phyloP scores from a whole-genome alignment of 2,113 vertebrate genomes.

The Sinocyclocheilus maitianheensis region DNA sequence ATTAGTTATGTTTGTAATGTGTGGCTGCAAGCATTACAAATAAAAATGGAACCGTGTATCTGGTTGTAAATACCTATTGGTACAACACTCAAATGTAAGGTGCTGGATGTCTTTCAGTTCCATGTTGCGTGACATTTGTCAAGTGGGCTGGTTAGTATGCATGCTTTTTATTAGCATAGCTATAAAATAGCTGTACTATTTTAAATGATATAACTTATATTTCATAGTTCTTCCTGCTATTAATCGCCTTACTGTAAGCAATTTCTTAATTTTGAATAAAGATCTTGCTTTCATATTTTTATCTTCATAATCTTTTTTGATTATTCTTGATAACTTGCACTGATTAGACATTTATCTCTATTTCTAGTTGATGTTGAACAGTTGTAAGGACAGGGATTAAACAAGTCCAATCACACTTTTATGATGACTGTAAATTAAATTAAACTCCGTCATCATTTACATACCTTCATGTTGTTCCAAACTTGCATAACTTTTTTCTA shows the following conservation, averaged over 20 bases:
- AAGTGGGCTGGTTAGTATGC: background rate
- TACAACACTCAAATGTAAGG: background rate
- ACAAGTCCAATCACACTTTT: background rate
- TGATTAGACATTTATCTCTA: conserved; percentile 28
- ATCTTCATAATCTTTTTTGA: background rate
- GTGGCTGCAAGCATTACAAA: conserved; percentile 40
- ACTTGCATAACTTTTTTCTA: background rate
- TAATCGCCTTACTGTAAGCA: background rate
- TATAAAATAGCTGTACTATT: background rate
- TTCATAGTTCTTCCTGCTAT: background rate
- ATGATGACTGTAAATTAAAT: background rate
- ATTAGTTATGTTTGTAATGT: conserved; percentile 40
- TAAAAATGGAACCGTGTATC: conserved; percentile 19
- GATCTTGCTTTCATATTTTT: conserved; percentile 19
- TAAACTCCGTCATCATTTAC: background rate
- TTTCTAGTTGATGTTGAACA: conserved; percentile 17
- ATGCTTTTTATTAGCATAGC: background rate
- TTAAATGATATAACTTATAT: background rate
- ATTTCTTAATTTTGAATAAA: background rate
- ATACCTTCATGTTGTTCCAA: background rate
- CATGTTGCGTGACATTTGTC: background rate
- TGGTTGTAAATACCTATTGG: conserved; percentile 9
- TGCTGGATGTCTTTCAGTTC: conserved; percentile 9
- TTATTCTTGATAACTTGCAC: background rate
- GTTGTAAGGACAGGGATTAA: conserved; percentile 11